Percentiles rank a stretch among this genome's conserved stretches.
Evolutionary conservation across 2,888 invertebrate species (phyloP).

Genomic region (Stenchaetothrips biformis): DNA sequence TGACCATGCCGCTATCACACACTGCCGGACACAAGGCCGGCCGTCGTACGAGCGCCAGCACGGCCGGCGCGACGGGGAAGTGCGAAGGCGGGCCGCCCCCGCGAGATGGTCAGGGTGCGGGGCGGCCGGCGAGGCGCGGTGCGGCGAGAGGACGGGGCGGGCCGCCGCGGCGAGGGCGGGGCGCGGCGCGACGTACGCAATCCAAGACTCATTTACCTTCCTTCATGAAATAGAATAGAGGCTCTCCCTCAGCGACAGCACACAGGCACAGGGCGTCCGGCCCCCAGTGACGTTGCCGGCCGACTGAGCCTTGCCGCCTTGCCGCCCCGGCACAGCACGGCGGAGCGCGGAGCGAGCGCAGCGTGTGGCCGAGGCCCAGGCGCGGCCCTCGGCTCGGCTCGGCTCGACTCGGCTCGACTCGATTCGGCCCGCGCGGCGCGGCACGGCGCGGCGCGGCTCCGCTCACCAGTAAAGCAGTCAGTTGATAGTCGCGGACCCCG

Average conservation of each 20-base stretch:
- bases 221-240: conserved; percentile 40
- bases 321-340: conserved; percentile 35
- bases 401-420: conserved; percentile 3
- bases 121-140: background rate
- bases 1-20: background rate
- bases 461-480: background rate
- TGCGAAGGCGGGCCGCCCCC: background rate
- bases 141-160: conserved; percentile 26
- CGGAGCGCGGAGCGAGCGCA: conserved; percentile 41
- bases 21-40: background rate
- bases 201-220: conserved; percentile 33
- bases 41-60: background rate
- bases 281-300: conserved; percentile 53
- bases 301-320: conserved; percentile 46
- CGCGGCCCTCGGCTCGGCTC: conserved; percentile 34
- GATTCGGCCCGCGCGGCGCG: conserved; percentile 27
- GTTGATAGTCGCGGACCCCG: conserved; percentile 33
- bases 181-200: conserved; percentile 31
- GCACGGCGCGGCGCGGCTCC: conserved; percentile 31
- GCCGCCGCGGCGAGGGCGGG: conserved; percentile 15
- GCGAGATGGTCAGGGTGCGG: background rate
- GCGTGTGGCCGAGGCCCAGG: conserved; percentile 42
- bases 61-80: background rate
- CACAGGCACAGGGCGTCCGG: conserved; percentile 43
- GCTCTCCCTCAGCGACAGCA: conserved; percentile 37